Conservation (phyloP, 2,113 vertebrate species). For the Trinectes maculatus region DNA sequence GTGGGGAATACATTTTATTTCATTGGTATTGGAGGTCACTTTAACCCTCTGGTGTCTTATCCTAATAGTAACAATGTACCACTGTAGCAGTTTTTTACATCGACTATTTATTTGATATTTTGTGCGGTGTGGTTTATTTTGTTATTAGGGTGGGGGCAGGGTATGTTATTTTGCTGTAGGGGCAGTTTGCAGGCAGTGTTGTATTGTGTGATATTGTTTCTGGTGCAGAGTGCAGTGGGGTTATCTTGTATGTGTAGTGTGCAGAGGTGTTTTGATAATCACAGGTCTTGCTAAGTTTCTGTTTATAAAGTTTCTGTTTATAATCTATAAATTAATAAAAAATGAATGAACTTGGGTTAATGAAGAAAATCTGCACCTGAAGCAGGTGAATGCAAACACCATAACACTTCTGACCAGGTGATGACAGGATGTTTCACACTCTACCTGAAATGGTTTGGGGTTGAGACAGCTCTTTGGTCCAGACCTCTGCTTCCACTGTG, state of each 20-base stretch:
- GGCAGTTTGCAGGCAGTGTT: no score
- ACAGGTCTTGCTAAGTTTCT: neutral
- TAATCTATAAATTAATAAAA: neutral
- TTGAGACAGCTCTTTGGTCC: conserved; percentile 84
- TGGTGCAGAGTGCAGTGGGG: no score
- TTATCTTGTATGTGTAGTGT: neutral
- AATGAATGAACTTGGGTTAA: neutral
- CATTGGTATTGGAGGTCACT: neutral
- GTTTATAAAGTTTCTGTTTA: neutral
- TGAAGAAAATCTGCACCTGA: neutral
- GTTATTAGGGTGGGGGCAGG: neutral
- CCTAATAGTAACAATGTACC: neutral
- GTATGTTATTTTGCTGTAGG: neutral
- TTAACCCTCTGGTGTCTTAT: neutral
- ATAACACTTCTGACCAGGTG: neutral
- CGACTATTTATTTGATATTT: neutral
- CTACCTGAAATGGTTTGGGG: conserved; percentile 87
- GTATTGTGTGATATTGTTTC: no score
- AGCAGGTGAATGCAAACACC: neutral
- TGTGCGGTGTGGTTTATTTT: neutral
- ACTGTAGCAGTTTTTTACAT: neutral
- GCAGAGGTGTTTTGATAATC: neutral
- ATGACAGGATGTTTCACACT: neutral
- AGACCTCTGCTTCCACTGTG: conserved; percentile 78
- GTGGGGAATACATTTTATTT: neutral